Evolutionary conservation across 2,113 vertebrate genomes (phyloP).

Genomic region (Podarcis cretensis): DNA sequence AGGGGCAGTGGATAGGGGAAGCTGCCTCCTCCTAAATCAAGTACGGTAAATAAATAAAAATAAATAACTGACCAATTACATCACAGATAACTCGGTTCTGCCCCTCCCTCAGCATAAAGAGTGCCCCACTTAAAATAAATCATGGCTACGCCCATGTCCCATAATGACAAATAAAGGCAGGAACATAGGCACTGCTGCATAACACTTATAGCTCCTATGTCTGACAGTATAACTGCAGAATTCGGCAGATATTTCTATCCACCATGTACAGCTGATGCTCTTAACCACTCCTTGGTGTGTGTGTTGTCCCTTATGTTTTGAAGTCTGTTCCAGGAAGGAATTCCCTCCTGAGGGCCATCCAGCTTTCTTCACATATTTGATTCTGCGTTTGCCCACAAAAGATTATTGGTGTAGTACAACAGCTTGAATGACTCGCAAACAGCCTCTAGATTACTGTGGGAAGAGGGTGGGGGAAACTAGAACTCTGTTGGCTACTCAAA

Average conservation of each 20-base stretch:
- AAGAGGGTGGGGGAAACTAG: too few relatives aligned
- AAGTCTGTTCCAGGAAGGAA: background rate
- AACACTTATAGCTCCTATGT: background rate
- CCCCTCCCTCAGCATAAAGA: too few relatives aligned
- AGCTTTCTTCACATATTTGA: background rate
- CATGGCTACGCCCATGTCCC: background rate
- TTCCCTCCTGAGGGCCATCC: background rate
- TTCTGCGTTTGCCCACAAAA: background rate
- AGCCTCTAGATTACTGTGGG: background rate
- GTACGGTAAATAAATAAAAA: too few relatives aligned
- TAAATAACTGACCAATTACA: too few relatives aligned
- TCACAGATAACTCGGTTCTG: too few relatives aligned
- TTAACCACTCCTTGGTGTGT: background rate
- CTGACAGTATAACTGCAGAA: background rate
- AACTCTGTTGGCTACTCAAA: background rate
- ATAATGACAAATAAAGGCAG: constrained; percentile 11
- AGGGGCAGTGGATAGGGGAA: too few relatives aligned
- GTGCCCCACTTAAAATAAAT: too few relatives aligned
- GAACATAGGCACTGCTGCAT: background rate
- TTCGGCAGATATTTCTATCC: background rate
- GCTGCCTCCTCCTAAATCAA: too few relatives aligned
- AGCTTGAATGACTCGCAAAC: background rate
- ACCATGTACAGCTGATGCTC: background rate
- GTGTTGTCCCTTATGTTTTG: background rate
- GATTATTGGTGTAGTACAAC: background rate